phyloP scores from a whole-genome alignment of 2,113 vertebrate genomes.

The Thryonomys swinderianus region DNA sequence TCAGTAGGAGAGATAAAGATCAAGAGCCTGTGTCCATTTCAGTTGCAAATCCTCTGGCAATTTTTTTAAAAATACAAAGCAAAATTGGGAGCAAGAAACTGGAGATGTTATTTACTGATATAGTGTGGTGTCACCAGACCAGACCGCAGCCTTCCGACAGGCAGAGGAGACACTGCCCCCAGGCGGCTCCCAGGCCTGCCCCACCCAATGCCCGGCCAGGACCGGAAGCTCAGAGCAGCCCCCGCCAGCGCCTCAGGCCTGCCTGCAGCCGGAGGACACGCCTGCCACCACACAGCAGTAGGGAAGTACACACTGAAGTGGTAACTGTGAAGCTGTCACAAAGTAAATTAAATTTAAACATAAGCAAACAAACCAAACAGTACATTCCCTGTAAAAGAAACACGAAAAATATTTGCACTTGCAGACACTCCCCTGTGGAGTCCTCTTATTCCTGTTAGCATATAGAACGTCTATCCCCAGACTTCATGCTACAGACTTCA shows the following conservation, averaged over 20 bases:
- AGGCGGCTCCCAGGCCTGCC: neutral
- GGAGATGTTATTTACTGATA: neutral
- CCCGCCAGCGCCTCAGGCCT: neutral
- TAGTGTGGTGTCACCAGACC: neutral
- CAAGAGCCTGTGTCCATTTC: neutral
- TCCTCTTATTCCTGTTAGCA: neutral
- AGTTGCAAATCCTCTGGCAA: neutral
- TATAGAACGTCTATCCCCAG: neutral
- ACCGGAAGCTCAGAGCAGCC: neutral
- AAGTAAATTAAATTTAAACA: constrained; percentile 55
- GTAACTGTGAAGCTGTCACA: neutral
- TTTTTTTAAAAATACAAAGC: constrained; percentile 5
- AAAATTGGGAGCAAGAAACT: neutral
- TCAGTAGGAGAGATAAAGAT: neutral
- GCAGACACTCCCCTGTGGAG: neutral
- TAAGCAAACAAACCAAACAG: constrained; percentile 24
- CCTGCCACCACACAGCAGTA: neutral
- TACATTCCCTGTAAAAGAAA: neutral
- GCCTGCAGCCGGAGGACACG: neutral
- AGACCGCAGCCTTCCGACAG: neutral
- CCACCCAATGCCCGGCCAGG: too few relatives aligned
- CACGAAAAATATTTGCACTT: neutral
- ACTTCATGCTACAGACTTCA: constrained; percentile 45
- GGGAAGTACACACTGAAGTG: constrained; percentile 15
- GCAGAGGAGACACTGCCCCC: neutral